phyloP scores from a whole-genome alignment of 2,113 vertebrate species.

The Onychostoma macrolepis region DNA sequence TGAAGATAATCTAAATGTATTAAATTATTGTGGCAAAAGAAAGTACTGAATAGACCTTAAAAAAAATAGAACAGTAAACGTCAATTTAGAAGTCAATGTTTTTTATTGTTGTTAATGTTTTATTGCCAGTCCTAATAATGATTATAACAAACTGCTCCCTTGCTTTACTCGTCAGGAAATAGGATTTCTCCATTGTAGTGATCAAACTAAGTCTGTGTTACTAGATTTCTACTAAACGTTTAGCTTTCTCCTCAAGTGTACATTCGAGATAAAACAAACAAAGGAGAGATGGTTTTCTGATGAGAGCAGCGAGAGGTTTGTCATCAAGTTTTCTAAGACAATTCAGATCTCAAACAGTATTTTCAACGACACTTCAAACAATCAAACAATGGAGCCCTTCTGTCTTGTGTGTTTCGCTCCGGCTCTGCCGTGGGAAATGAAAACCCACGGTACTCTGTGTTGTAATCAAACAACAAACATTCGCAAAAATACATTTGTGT shows the following conservation, averaged over 20 bases:
- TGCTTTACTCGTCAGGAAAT: not conserved
- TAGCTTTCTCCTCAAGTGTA: not conserved
- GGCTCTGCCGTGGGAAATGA: conserved; percentile 28
- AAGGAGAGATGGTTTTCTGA: not conserved
- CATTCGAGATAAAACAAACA: not conserved
- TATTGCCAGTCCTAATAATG: not conserved
- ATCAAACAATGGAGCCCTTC: conserved; percentile 26
- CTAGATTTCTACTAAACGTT: conserved; percentile 14
- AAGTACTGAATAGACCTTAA: not conserved
- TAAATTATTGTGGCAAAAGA: not conserved
- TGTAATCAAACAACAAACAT: conserved; percentile 5
- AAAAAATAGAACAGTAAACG: not conserved
- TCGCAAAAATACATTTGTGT: not conserved
- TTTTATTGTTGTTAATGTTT: not conserved
- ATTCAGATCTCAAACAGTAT: conserved; percentile 23
- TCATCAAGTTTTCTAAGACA: conserved; percentile 30
- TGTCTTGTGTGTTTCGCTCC: not conserved
- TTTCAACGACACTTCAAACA: conserved; percentile 42
- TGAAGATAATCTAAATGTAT: not conserved
- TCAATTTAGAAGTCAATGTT: not conserved
- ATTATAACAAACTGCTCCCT: not conserved
- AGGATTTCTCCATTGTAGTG: not conserved
- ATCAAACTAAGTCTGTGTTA: not conserved
- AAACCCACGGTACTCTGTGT: not conserved
- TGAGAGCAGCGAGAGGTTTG: conserved; percentile 17